Evolutionary conservation across 2,888 invertebrate genomes (phyloP).

Genomic region (Cryptus viduatorius): DNA sequence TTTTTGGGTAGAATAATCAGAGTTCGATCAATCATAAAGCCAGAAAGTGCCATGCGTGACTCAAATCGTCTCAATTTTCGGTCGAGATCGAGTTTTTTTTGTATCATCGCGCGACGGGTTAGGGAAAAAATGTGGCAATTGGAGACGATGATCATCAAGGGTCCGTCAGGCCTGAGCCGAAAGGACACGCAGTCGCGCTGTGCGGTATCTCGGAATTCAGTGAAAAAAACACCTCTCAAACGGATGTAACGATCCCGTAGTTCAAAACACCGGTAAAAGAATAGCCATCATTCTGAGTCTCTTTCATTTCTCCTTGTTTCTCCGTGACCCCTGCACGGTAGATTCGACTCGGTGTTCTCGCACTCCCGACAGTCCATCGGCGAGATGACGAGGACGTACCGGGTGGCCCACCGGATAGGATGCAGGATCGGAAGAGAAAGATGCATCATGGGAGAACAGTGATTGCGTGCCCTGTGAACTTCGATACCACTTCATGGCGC

Average conservation of each 20-base stretch:
- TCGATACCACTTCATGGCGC: constrained; percentile 56
- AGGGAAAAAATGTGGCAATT: constrained; percentile 45
- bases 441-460: constrained; percentile 45
- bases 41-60: constrained; percentile 31
- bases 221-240: constrained; percentile 35
- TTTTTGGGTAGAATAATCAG: constrained; percentile 23
- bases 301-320: constrained; percentile 23
- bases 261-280: constrained; percentile 17
- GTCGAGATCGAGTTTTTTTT: constrained; percentile 35
- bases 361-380: constrained; percentile 43
- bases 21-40: constrained; percentile 5
- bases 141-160: constrained; percentile 58
- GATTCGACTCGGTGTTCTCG: constrained; percentile 51
- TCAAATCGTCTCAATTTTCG: constrained; percentile 52
- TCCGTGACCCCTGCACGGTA: constrained; percentile 52
- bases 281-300: constrained; percentile 15
- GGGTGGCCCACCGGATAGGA: constrained; percentile 61
- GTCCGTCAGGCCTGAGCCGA: constrained; percentile 17
- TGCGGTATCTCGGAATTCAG: constrained; percentile 28
- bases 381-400: constrained; percentile 65
- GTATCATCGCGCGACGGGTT: background rate
- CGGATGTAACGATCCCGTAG: constrained; percentile 48
- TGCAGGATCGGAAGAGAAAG: constrained; percentile 35
- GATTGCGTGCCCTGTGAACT: constrained; percentile 55
- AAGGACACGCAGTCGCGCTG: background rate